Base-by-base conservation (phyloP, 2,113 vertebrate species). In the Clarias magur region DNA sequence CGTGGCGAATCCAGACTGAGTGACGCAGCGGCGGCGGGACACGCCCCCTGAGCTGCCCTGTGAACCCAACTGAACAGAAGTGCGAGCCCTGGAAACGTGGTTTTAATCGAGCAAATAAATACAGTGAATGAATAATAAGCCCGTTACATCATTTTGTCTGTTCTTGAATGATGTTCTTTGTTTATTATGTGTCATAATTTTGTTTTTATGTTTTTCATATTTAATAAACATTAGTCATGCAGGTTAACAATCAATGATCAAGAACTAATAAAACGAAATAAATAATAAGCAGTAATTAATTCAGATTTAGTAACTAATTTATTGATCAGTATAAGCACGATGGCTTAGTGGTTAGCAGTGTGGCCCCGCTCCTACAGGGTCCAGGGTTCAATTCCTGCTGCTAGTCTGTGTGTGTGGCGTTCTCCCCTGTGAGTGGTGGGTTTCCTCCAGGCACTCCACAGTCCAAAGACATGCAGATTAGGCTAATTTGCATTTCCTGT, bases 1-100 rank as follows among this genome's bases (percentile, higher is more conserved):
- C 86, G 89, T 88, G 80, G 88, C 88, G 88, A 86, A 83, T 86
- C 72, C 65, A 38, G 57, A 3, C 38, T 62, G 81, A 83, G n/a
- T 83, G 42, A 68, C 54, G 63, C 17, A 8, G 16, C 34, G 7
- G 16, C 7, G 1, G 2, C 1, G 17, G 19, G 79, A 15, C 5
- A 81, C 79, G 57, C 79, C 57, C 48, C 57, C 56, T 23, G 9
- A 59, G 34, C 56, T 34, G 27, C 59, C 21, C 56, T 16, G 3
- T 42, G 34, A 73, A 10, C 7, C 53, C 38, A 54, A 3, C 11
- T 54, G 25, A 56, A n/a, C 3, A 59, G 75, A n/a, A 78, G 42
- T n/a, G 4, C 15, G 0, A n/a, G 15, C 11, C 21, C 17, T 10
- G 23, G 60, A 2, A 62, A 6, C 19, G 63, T 34, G 3, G 70